Evolutionary conservation across 2,888 invertebrate species (phyloP), one percentile per base, ranked within the genome.

Genomic region (Drosophila kambysellisi): DNA sequence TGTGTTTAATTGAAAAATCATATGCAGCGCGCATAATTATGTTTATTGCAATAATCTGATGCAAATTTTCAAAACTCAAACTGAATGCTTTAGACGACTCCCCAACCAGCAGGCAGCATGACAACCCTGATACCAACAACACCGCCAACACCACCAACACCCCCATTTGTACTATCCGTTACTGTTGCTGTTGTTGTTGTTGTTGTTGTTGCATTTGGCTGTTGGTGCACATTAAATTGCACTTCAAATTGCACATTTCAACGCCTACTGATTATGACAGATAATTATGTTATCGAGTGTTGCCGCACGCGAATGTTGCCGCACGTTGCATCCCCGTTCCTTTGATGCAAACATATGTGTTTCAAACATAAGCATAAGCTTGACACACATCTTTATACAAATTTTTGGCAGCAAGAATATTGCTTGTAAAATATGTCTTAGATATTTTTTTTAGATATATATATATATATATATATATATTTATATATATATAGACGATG

Each of bases 1-100:
- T 85, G 87, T 82, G 88, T 91, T 91, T 92, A 91, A 92, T 91
- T 91, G 92, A 91, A 91, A 91, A 92, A 92, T 92, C 92, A 91
- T 91, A 90, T 91, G 91, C 91, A 91, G 83, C 80, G 85, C 82
- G 89, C 91, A 91, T 91, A 91, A 91, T 91, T 91, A 91, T 91
- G 89, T 89, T 88, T 90, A 86, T 90, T 91, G 88, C 81, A 90
- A 90, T 91, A 91, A 91, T 89, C 91, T 86, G 88, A 85, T 91
- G 91, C 89, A 88, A 91, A 84, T 88, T 88, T 79, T 72, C 77
- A 72, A 76, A 85, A 83, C 86, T 88, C 90, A 81, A 88, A 88
- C 90, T 76, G 88, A 82, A 90, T 78, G 66, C 79, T 73, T 88
- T 82, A 71, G 86, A 82, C 74, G 70, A 33, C 59, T n/a, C 57